Conservation (phyloP, 1,140 invertebrate species). For the Drosophila pachea region DNA sequence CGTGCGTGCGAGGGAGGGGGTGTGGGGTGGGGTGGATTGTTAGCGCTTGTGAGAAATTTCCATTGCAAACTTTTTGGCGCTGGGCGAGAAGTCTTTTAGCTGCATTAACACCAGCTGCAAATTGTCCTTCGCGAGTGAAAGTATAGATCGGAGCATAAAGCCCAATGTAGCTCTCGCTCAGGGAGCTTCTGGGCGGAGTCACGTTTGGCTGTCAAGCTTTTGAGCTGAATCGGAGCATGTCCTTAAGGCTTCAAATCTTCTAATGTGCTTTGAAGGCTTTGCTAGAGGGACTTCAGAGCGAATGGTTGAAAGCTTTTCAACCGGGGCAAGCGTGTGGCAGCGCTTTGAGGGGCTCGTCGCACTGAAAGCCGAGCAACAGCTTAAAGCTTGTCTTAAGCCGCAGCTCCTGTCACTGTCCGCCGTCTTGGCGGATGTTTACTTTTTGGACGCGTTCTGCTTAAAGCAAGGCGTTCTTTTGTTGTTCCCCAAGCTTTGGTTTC, state of each 20-base stretch:
- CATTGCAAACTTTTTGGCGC: conserved; percentile 64
- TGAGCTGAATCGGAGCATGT: too few relatives aligned
- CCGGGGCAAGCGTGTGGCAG: too few relatives aligned
- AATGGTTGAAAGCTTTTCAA: too few relatives aligned
- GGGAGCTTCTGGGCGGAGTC: too few relatives aligned
- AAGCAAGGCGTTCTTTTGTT: conserved; percentile 3
- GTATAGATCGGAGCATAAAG: too few relatives aligned
- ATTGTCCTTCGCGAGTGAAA: background rate
- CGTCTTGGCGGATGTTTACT: conserved; percentile 16
- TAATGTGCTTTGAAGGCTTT: too few relatives aligned
- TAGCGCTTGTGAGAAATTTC: conserved; percentile 37
- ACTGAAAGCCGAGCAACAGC: background rate
- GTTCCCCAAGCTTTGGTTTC: background rate
- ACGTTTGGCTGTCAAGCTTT: too few relatives aligned
- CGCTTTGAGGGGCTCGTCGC: background rate
- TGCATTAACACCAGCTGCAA: conserved; percentile 26
- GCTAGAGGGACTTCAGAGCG: too few relatives aligned
- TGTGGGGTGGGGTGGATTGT: background rate
- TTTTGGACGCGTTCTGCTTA: conserved; percentile 27
- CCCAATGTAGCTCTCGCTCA: too few relatives aligned
- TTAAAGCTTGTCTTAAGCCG: background rate
- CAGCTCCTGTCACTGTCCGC: background rate
- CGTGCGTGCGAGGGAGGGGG: conserved; percentile 7
- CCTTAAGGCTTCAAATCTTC: too few relatives aligned
- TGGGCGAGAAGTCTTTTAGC: conserved; percentile 28